phyloP scores from a whole-genome alignment of 1,140 invertebrate species.

The Drosophila carrolli region DNA sequence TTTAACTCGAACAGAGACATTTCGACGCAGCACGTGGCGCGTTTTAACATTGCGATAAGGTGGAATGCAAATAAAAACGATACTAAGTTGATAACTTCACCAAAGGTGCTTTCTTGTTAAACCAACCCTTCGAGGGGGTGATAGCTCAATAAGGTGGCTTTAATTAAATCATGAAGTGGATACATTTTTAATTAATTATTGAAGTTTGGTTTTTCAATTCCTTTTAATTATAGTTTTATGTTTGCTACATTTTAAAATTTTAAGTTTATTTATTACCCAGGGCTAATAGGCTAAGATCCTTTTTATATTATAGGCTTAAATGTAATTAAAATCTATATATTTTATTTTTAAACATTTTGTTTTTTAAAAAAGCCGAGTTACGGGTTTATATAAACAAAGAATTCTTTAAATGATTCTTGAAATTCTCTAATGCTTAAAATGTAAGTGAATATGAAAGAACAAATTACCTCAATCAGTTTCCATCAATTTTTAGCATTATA shows the following conservation, averaged over 20 bases:
- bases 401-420: too few species aligned
- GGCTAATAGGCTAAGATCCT: too few species aligned
- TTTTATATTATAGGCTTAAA: too few species aligned
- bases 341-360: too few species aligned
- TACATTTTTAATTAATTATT: background rate
- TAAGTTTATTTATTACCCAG: too few species aligned
- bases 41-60: slow-evolving; percentile 70
- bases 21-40: slow-evolving; percentile 60
- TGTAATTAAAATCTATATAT: too few species aligned
- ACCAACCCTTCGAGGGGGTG: slow-evolving; percentile 9
- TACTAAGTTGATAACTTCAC: slow-evolving; percentile 36
- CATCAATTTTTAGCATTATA: background rate
- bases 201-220: too few species aligned
- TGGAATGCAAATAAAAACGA: slow-evolving; percentile 28
- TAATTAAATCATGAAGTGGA: slow-evolving; percentile 10
- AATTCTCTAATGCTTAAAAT: background rate
- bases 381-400: too few species aligned
- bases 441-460: background rate
- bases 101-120: slow-evolving; percentile 4
- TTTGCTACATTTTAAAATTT: too few species aligned
- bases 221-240: too few species aligned
- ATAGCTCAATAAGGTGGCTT: slow-evolving; percentile 28
- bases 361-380: too few species aligned
- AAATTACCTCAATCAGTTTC: background rate
- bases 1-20: slow-evolving; percentile 56